Evolutionary conservation across 1,140 invertebrate species (phyloP), one percentile per base, ranked within the genome.

Genomic region (Eumeta japonica): DNA sequence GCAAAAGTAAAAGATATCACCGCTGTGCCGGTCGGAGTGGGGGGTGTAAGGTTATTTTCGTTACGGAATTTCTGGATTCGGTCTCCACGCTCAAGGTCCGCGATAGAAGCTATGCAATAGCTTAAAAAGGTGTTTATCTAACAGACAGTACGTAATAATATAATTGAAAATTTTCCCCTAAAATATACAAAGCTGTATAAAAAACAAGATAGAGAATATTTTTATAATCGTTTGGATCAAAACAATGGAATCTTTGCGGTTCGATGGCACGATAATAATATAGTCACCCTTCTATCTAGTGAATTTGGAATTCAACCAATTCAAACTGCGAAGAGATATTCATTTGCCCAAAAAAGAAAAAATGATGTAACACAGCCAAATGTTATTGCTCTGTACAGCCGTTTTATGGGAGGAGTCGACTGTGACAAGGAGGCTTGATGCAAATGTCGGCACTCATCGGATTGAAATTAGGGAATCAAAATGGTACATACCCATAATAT

Each of bases 351-450:
- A 3, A 29, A 29, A 13, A 11, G n/a, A 13, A 29, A 13, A 11
- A 29, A 11, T 29, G n/a, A 29, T 29, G 28, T 29, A 10, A 10
- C n/a, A 29, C 28, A 29, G 14, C 28, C 28, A 29, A 29, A 29
- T 29, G 3, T 29, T 11, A 29, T 29, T 29, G 3, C 28, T n/a
- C 28, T 11, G n/a, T 29, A 29, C n/a, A 29, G 14, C 14, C 28
- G 28, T 11, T 29, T 29, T n/a, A 29, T n/a, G 28, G 28, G 28
- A 13, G 28, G n/a, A 11, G 14, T 29, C 28, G 28, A n/a, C n/a
- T n/a, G n/a, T n/a, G n/a, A n/a, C n/a, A n/a, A n/a, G n/a, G n/a
- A n/a, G n/a, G 14, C 28, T n/a, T 29, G 28, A 5, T 13, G 28
- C 28, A 11, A 29, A 29, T 13, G 28, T 29, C n/a, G 28, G 28